Evolutionary conservation across 2,113 vertebrate genomes (phyloP).

Genomic region (Aphyosemion australe): DNA sequence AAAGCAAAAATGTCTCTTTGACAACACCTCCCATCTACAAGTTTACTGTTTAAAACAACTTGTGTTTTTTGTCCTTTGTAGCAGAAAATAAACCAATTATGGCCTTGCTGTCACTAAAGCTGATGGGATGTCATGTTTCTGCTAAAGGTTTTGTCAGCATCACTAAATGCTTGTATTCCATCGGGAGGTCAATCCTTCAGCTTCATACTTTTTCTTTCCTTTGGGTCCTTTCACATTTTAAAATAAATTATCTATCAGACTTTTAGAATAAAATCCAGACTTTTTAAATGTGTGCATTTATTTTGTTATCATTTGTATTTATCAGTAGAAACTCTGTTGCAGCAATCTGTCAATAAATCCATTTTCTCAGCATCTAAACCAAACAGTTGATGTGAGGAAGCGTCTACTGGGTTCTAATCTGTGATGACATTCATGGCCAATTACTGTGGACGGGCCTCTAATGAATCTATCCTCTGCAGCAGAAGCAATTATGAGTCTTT

Average conservation of each 20-base stretch:
- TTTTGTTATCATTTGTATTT: not conserved
- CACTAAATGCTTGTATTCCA: not conserved
- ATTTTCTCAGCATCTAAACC: not conserved
- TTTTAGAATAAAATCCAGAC: no score
- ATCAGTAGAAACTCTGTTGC: not conserved
- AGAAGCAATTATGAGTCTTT: slow-evolving; percentile 15
- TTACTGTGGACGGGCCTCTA: not conserved
- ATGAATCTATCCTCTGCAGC: slow-evolving; percentile 15
- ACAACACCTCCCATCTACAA: no score
- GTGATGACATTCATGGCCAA: slow-evolving; percentile 22
- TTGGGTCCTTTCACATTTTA: not conserved
- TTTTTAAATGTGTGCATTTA: not conserved
- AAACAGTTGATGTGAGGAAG: slow-evolving; percentile 1
- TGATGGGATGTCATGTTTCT: not conserved
- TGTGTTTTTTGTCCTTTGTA: not conserved
- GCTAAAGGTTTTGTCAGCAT: not conserved
- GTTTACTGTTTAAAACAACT: not conserved
- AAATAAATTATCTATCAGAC: no score
- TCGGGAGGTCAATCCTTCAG: not conserved
- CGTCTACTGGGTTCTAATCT: slow-evolving; percentile 14
- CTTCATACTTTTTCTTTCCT: not conserved
- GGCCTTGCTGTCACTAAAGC: not conserved
- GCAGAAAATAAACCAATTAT: not conserved
- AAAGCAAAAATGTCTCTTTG: no score
- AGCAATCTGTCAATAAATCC: slow-evolving; percentile 2